These are phyloP conservation scores for Aix galericulata DNA, from an alignment of 2,113 vertebrate species.

Conservation along the genomic window DNA sequence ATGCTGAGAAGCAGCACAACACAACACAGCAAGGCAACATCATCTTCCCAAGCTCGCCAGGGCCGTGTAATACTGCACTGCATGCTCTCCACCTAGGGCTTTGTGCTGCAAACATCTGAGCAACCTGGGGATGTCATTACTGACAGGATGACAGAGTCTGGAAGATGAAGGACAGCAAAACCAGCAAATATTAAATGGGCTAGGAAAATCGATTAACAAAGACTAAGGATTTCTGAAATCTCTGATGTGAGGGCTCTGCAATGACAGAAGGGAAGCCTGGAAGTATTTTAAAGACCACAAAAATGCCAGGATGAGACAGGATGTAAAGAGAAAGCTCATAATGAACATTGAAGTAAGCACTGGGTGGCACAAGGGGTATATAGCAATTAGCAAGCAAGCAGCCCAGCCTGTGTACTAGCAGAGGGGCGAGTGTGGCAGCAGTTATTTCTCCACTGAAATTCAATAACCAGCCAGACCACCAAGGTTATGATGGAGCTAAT, in stretches of 20 bases:
- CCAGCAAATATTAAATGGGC: background rate
- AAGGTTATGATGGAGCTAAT: background rate
- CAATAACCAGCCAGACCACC: background rate
- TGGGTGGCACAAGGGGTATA: background rate
- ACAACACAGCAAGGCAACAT: background rate
- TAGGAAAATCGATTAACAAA: background rate
- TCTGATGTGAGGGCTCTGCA: background rate
- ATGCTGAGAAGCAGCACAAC: conserved; percentile 11
- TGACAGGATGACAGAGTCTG: background rate
- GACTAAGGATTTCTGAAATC: background rate
- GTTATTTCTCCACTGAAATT: background rate
- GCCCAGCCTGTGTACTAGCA: background rate
- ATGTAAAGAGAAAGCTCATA: background rate
- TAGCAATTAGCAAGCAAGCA: background rate
- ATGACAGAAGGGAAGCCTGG: background rate
- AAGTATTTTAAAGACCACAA: conserved; percentile 22
- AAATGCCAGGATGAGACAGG: background rate
- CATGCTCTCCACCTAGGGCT: background rate
- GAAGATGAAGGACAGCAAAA: background rate
- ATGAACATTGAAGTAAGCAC: background rate
- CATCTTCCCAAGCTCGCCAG: background rate
- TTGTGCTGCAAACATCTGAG: conserved; percentile 11
- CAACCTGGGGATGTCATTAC: background rate
- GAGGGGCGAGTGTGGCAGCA: background rate
- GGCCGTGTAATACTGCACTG: background rate